Percentiles rank a stretch among this genome's conserved stretches.
These are phyloP conservation scores for Seriola dumerili DNA, from an alignment of 2,113 vertebrate genomes.

Conservation along the genomic window DNA sequence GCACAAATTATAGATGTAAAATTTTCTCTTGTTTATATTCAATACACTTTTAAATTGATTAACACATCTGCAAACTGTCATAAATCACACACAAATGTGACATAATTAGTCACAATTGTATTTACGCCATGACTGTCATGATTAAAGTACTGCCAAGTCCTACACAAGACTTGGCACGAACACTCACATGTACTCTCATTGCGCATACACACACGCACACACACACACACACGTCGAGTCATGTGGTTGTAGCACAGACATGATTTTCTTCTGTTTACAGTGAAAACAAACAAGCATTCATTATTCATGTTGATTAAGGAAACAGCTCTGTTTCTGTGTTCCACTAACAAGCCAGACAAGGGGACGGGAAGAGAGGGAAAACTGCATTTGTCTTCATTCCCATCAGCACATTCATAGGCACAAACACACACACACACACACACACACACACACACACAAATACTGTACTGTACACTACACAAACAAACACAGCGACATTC, in stretches of 20 bases:
- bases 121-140: conserved; percentile 50
- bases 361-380: conserved; percentile 35
- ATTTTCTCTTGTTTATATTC: background rate
- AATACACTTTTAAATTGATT: background rate
- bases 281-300: conserved; percentile 68
- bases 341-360: conserved; percentile 59
- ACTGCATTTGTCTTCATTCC: conserved; percentile 46
- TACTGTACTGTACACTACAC: background rate
- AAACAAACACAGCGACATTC: background rate
- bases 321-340: conserved; percentile 61
- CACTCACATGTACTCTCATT: background rate
- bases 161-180: conserved; percentile 3
- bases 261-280: conserved; percentile 57
- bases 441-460: background rate
- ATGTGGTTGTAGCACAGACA: conserved; percentile 18
- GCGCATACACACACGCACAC: background rate
- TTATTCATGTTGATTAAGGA: conserved; percentile 76
- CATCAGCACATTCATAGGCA: conserved; percentile 19
- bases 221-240: background rate
- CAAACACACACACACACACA: background rate
- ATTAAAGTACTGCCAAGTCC: conserved; percentile 18
- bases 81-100: conserved; percentile 7
- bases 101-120: conserved; percentile 52
- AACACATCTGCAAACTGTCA: background rate
- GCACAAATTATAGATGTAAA: background rate